Base-by-base conservation (phyloP, 2,888 invertebrate genomes). In the Acrobeloides nanus region DNA sequence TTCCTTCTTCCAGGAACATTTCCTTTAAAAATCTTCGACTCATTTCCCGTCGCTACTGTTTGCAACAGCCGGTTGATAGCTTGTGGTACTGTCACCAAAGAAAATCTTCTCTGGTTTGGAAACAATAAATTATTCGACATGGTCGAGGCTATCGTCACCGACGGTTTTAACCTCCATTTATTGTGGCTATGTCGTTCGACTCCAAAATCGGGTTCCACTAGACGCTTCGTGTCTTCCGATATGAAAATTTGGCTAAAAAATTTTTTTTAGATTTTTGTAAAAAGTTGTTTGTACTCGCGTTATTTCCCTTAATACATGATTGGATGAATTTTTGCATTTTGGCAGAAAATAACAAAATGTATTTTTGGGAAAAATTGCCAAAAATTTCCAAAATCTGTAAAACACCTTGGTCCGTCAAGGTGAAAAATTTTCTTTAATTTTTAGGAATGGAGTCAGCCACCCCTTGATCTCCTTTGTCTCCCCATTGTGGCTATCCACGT, bases 31-130 rank as follows among this genome's bases (percentile, higher is more conserved):
- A 4, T 37, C n/a, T 1, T 46, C 12, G 45, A 10, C n/a, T 46
- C 35, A 24, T 15, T 17, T 27, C 17, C 33, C 12, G 42, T 35
- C 10, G 42, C 37, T 26, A 26, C 25, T 39, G 38, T 38, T 40
- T 50, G 52, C 39, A 69, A 57, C n/a, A 71, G 58, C 23, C 70
- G 51, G 47, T 62, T 66, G 41, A 70, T 46, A 6, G 67, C 65
- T 48, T 70, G 70, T 6, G 68, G 67, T 8, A 67, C 55, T 4
- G 70, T 71, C 23, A 66, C 60, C 51, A 70, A 48, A 12, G 70
- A 71, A 49, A 67, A 66, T 43, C 70, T 59, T 7, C 61, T 34
- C 12, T 51, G 51, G 31, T 43, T 51, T 4, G 61, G 63, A 41
- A 59, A 59, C 3, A 59, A 38, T 18, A 38, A 33, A 10, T 25